These are phyloP conservation scores for Troides oblongomaculatus DNA, from an alignment of 2,888 invertebrate species.

Conservation along the genomic window DNA sequence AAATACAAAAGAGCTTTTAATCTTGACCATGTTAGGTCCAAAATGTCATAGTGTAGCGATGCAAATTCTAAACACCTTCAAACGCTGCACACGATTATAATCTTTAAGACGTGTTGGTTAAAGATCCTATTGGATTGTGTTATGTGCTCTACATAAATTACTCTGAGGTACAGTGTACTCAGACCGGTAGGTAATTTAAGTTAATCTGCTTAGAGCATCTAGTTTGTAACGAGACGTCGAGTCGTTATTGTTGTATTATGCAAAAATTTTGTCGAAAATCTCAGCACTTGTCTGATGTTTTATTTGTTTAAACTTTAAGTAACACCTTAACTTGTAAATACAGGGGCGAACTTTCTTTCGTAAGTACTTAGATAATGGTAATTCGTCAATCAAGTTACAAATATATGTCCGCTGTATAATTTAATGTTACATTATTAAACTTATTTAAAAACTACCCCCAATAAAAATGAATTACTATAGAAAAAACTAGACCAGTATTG, in stretches of 20 bases:
- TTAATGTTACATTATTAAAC: too few relatives aligned
- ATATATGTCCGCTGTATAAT: too few relatives aligned
- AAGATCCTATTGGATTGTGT: constrained; percentile 28
- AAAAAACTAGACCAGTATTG: too few relatives aligned
- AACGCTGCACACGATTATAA: constrained; percentile 4
- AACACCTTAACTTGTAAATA: too few relatives aligned
- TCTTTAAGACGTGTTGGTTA: constrained; percentile 7
- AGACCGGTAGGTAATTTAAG: constrained; percentile 59
- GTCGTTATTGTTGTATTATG: constrained; percentile 52
- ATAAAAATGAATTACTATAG: too few relatives aligned
- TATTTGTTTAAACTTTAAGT: too few relatives aligned
- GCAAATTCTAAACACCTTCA: constrained; percentile 4
- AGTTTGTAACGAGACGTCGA: constrained; percentile 41
- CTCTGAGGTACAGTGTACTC: constrained; percentile 26
- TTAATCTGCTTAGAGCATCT: constrained; percentile 62
- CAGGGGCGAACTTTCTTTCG: too few relatives aligned
- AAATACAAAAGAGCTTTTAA: constrained; percentile 13
- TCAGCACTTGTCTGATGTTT: background rate
- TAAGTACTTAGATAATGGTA: too few relatives aligned
- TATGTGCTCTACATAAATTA: constrained; percentile 24
- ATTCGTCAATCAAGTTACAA: too few relatives aligned
- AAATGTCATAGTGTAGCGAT: constrained; percentile 31
- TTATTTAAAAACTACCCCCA: too few relatives aligned
- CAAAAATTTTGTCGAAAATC: constrained; percentile 34
- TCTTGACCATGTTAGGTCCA: constrained; percentile 29